phyloP scores from a whole-genome alignment of 2,797 vertebrate genomes.

The Coranthus polyacanthus region DNA sequence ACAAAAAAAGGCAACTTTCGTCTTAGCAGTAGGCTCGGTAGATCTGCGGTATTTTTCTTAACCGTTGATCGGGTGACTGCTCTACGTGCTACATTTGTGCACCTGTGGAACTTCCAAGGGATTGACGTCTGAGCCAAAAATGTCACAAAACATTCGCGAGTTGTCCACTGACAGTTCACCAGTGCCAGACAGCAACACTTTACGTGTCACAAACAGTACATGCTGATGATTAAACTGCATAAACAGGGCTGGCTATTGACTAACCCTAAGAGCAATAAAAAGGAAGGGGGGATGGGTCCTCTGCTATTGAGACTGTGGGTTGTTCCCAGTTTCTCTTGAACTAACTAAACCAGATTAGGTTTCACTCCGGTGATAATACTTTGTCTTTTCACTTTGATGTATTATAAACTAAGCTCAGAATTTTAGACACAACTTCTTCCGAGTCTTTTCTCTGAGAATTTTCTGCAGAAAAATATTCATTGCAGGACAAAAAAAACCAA shows the following conservation, averaged over 20 bases:
- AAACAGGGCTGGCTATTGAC: constrained; percentile 11
- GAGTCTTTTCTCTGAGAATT: not conserved
- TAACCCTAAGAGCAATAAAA: not conserved
- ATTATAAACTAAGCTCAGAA: not conserved
- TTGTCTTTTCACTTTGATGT: no score
- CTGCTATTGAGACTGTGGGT: constrained; percentile 19
- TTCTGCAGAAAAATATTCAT: not conserved
- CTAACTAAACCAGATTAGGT: not conserved
- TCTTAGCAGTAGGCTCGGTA: not conserved
- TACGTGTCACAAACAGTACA: constrained; percentile 22
- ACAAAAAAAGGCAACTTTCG: constrained; percentile 19
- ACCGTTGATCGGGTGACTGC: not conserved
- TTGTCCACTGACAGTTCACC: constrained; percentile 10
- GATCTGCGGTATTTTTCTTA: constrained; percentile 6
- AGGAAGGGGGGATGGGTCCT: constrained; percentile 6
- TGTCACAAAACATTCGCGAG: constrained; percentile 12
- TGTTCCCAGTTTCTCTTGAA: constrained; percentile 3
- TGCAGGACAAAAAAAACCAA: not conserved
- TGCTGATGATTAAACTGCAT: constrained; percentile 43
- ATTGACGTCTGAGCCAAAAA: not conserved
- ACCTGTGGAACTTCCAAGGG: not conserved
- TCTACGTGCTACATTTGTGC: not conserved
- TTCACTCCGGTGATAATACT: no score
- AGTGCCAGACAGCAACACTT: constrained; percentile 15
- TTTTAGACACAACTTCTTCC: not conserved